phyloP scores from a whole-genome alignment of 2,888 invertebrate genomes.

The Meteorus colon region DNA sequence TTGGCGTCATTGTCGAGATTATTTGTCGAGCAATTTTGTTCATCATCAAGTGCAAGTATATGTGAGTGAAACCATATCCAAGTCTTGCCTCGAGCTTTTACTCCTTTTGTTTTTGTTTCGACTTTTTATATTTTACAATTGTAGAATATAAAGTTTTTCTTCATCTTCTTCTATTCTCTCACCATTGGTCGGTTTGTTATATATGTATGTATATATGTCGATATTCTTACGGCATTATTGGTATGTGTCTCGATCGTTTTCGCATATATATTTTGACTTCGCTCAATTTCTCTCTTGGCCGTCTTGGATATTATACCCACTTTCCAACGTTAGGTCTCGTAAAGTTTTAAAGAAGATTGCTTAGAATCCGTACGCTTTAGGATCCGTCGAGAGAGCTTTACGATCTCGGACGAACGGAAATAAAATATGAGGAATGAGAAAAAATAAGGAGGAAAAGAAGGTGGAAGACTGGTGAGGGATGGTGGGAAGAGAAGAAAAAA shows the following conservation, averaged over 20 bases:
- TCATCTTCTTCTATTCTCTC: slow-evolving; percentile 25
- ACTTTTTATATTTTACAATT: slow-evolving; percentile 35
- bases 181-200: slow-evolving; percentile 6
- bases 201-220: neutral
- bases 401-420: slow-evolving; percentile 45
- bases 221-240: neutral
- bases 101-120: slow-evolving; percentile 27
- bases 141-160: slow-evolving; percentile 20
- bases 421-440: slow-evolving; percentile 37
- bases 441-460: slow-evolving; percentile 7
- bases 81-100: slow-evolving; percentile 48
- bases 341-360: slow-evolving; percentile 55
- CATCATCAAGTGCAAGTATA: slow-evolving; percentile 35
- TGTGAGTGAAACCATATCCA: slow-evolving; percentile 15
- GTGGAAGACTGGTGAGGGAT: slow-evolving; percentile 17
- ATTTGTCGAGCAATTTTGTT: slow-evolving; percentile 25
- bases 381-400: slow-evolving; percentile 48
- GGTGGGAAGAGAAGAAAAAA: slow-evolving; percentile 12
- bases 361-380: slow-evolving; percentile 48
- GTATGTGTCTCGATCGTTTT: neutral
- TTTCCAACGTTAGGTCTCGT: slow-evolving; percentile 41
- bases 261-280: slow-evolving; percentile 18
- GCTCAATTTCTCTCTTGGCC: neutral
- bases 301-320: slow-evolving; percentile 38
- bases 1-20: slow-evolving; percentile 33